Evolutionary conservation across 2,888 invertebrate species (phyloP).

Genomic region (Amphipyra berbera): DNA sequence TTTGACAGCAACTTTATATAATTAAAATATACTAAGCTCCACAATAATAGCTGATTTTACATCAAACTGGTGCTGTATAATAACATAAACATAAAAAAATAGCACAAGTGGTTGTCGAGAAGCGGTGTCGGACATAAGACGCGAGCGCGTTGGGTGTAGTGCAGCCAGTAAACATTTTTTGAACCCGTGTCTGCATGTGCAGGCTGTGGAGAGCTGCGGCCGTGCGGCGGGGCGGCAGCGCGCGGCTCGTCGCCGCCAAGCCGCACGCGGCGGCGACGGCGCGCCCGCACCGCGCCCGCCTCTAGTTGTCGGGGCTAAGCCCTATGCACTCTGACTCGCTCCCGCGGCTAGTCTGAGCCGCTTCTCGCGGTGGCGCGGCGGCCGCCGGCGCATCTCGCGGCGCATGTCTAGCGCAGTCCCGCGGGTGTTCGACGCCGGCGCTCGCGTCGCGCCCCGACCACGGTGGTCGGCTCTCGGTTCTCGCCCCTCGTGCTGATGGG

Average conservation of each 20-base stretch:
- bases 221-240: slow-evolving; percentile 75
- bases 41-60: slow-evolving; percentile 46
- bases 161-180: slow-evolving; percentile 63
- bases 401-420: slow-evolving; percentile 58
- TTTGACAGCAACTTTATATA: slow-evolving; percentile 51
- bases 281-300: slow-evolving; percentile 76
- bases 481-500: slow-evolving; percentile 73
- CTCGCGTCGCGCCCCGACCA: slow-evolving; percentile 61
- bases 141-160: slow-evolving; percentile 62
- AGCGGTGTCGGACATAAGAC: slow-evolving; percentile 79
- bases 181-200: slow-evolving; percentile 86
- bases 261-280: slow-evolving; percentile 65
- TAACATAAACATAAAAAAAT: slow-evolving; percentile 44
- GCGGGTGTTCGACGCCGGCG: slow-evolving; percentile 58
- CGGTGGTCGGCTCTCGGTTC: slow-evolving; percentile 68
- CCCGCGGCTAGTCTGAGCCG: slow-evolving; percentile 86
- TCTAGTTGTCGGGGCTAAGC: slow-evolving; percentile 81
- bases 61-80: slow-evolving; percentile 52
- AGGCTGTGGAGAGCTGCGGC: slow-evolving; percentile 85
- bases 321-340: slow-evolving; percentile 79
- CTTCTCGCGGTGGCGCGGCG: slow-evolving; percentile 78
- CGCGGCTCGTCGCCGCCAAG: slow-evolving; percentile 63
- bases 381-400: slow-evolving; percentile 63
- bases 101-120: slow-evolving; percentile 68
- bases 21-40: slow-evolving; percentile 29